phyloP scores from a whole-genome alignment of 2,888 invertebrate genomes.

The Oligia fasciuncula region DNA sequence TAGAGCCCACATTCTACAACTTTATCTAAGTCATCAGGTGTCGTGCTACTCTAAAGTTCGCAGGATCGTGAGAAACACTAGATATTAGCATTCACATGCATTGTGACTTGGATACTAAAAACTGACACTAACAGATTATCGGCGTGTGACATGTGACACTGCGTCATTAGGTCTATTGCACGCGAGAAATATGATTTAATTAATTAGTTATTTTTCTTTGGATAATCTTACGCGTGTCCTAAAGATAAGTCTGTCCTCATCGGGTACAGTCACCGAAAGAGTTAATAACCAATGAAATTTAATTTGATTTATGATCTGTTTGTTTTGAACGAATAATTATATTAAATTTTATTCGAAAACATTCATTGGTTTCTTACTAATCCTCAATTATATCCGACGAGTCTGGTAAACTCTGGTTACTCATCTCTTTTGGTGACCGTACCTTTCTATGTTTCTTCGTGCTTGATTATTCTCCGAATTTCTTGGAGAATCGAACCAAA shows the following conservation, averaged over 20 bases:
- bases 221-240: no score
- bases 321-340: no score
- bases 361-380: no score
- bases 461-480: background rate
- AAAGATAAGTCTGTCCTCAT: background rate
- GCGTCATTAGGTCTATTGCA: background rate
- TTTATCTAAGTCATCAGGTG: constrained; percentile 44
- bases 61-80: constrained; percentile 57
- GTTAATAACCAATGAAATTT: background rate
- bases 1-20: constrained; percentile 32
- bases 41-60: constrained; percentile 39
- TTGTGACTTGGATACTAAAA: constrained; percentile 47
- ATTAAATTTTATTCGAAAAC: no score
- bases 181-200: constrained; percentile 13
- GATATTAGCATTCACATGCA: constrained; percentile 57
- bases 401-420: no score
- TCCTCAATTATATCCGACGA: no score
- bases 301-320: no score
- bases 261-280: background rate
- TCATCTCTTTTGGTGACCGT: no score
- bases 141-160: constrained; percentile 36
- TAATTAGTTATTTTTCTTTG: background rate
- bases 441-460: background rate
- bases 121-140: constrained; percentile 61
- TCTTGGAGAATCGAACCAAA: background rate